Percentiles rank a stretch among this genome's conserved stretches.
Conservation (phyloP, 2,113 vertebrate genomes). For the Pedionomus torquatus region DNA sequence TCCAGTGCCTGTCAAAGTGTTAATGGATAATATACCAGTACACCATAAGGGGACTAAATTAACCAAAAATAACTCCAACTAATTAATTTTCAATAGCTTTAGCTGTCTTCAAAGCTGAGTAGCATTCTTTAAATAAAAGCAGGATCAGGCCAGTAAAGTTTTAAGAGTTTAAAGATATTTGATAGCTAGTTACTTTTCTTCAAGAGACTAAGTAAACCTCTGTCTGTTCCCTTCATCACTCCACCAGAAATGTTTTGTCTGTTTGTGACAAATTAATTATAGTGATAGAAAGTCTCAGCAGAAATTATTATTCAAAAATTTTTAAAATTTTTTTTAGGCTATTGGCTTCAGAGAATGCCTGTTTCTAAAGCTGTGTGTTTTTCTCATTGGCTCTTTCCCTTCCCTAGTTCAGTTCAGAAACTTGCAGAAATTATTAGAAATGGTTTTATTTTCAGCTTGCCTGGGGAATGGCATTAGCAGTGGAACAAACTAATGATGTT, state of each 20-base stretch:
- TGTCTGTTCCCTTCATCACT: constrained; percentile 60
- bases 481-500: background rate
- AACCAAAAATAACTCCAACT: constrained; percentile 3
- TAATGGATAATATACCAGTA: background rate
- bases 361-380: background rate
- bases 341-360: constrained; percentile 28
- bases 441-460: constrained; percentile 30
- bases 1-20: background rate
- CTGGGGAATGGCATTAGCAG: constrained; percentile 32
- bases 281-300: constrained; percentile 5
- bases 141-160: constrained; percentile 28
- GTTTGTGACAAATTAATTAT: constrained; percentile 68
- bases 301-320: constrained; percentile 37
- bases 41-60: background rate
- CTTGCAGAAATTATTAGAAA: constrained; percentile 44
- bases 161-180: constrained; percentile 41
- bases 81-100: constrained; percentile 13
- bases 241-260: constrained; percentile 42
- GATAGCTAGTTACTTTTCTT: constrained; percentile 62
- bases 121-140: constrained; percentile 39
- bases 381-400: constrained; percentile 31
- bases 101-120: constrained; percentile 27
- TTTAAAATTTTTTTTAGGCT: background rate
- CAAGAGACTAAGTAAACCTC: constrained; percentile 30
- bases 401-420: constrained; percentile 18